A percentile compares a stretch with the other conserved stretches of the same genome.
Evolutionary conservation across 2,888 invertebrate genomes (phyloP).

Genomic region (Carabus problematicus): DNA sequence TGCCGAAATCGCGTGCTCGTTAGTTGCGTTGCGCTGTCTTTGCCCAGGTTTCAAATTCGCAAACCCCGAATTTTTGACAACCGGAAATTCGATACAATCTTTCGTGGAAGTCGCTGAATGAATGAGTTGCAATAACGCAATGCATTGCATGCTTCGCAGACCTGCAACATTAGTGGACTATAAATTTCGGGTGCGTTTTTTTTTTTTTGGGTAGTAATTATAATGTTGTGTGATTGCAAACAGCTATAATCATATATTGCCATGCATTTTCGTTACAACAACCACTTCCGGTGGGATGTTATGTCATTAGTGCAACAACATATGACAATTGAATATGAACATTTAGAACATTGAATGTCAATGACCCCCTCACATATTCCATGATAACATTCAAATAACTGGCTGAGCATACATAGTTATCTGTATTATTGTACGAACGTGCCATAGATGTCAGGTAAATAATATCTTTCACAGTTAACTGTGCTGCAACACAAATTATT

Average conservation of each 20-base stretch:
- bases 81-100: slow-evolving; percentile 36
- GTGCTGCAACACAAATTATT: neutral
- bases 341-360: too few relatives aligned
- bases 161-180: slow-evolving; percentile 18
- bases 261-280: too few relatives aligned
- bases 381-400: neutral
- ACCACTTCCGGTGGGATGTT: slow-evolving; percentile 6
- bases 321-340: neutral
- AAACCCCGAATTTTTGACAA: slow-evolving; percentile 29
- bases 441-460: neutral
- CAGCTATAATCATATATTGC: slow-evolving; percentile 13
- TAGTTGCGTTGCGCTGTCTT: slow-evolving; percentile 12
- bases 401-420: neutral
- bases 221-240: slow-evolving; percentile 23
- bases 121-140: slow-evolving; percentile 37
- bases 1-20: slow-evolving; percentile 23
- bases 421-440: neutral
- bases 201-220: slow-evolving; percentile 20
- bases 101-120: slow-evolving; percentile 26
- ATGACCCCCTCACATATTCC: neutral
- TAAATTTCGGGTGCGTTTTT: slow-evolving; percentile 29
- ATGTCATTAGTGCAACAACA: slow-evolving; percentile 1
- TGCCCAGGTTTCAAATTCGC: slow-evolving; percentile 26
- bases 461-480: neutral
- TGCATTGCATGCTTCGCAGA: slow-evolving; percentile 29